Percentiles rank a stretch among this genome's conserved stretches.
Evolutionary conservation across 2,888 invertebrate genomes (phyloP).

Genomic region (Leptopilina drosophilae): DNA sequence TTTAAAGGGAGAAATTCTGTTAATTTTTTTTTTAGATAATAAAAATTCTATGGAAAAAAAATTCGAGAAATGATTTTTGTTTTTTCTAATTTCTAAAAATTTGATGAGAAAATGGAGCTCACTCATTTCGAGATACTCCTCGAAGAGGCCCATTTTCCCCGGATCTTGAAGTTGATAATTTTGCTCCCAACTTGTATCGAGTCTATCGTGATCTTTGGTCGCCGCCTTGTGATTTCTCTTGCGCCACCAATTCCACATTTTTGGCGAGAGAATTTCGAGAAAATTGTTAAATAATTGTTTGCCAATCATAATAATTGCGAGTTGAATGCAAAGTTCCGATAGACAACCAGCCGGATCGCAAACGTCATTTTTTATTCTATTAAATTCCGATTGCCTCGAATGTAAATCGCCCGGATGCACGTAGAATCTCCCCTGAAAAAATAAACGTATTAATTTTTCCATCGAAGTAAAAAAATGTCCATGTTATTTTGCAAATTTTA

Average conservation of each 20-base stretch:
- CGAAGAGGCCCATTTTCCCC: constrained; percentile 92
- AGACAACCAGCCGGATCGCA: constrained; percentile 96
- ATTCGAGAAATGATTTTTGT: too few relatives aligned
- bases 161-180: constrained; percentile 96
- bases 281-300: constrained; percentile 96
- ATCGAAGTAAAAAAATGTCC: too few relatives aligned
- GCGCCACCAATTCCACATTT: constrained; percentile 94
- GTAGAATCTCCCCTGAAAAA: constrained; percentile 87
- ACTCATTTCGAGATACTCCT: constrained; percentile 99
- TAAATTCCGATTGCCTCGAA: constrained; percentile 86
- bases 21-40: too few relatives aligned
- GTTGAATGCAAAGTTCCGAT: constrained; percentile 93
- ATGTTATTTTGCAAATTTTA: too few relatives aligned
- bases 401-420: constrained; percentile 91
- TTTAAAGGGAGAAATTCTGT: too few relatives aligned
- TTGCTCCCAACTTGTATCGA: constrained; percentile 93
- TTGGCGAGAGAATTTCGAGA: constrained; percentile 93
- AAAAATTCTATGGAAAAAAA: too few relatives aligned
- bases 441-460: neutral
- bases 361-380: constrained; percentile 89
- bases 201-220: constrained; percentile 85
- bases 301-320: constrained; percentile 96
- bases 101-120: constrained; percentile 69
- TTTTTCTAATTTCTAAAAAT: too few relatives aligned
- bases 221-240: constrained; percentile 86